Evolutionary conservation across 37 sponge, comb jelly and placozoan genomes (phyloP).

Genomic region (Eunapius fragilis): DNA sequence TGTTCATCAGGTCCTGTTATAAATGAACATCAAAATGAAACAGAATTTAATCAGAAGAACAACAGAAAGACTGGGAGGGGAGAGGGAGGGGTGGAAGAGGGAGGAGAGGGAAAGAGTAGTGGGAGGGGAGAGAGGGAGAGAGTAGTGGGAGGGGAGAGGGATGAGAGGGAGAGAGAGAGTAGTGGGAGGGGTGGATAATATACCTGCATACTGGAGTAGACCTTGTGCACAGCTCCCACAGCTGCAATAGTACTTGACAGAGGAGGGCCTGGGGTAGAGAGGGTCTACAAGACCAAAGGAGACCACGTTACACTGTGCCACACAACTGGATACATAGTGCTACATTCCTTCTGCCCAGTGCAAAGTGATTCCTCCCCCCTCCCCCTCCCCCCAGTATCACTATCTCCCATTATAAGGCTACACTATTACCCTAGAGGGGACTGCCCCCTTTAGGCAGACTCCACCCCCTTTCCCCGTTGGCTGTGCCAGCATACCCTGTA

Average conservation of each 20-base stretch:
- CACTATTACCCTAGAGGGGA: neutral
- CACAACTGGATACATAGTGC: no score
- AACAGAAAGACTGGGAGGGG: neutral
- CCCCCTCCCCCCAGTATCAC: no score
- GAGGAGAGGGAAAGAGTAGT: conserved; percentile 19
- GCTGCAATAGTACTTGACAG: conserved; percentile 42
- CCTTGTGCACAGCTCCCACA: conserved; percentile 55
- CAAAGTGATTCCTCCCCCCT: no score
- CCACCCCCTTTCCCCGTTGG: neutral
- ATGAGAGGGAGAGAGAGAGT: neutral
- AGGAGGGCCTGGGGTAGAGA: neutral
- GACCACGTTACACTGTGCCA: no score
- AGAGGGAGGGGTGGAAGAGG: neutral
- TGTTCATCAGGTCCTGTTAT: conserved; percentile 65
- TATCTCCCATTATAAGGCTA: neutral
- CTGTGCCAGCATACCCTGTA: conserved; percentile 47
- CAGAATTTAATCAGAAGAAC: neutral
- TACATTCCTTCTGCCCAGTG: no score
- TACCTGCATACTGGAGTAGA: conserved; percentile 70
- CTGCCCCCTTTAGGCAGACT: no score
- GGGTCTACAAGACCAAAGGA: neutral
- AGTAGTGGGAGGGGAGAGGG: conserved; percentile 21
- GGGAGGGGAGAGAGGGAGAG: conserved; percentile 28
- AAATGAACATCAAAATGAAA: neutral
- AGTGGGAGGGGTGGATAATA: neutral